phyloP scores from a whole-genome alignment of 1,140 invertebrate species.

The Contarinia nasturtii region DNA sequence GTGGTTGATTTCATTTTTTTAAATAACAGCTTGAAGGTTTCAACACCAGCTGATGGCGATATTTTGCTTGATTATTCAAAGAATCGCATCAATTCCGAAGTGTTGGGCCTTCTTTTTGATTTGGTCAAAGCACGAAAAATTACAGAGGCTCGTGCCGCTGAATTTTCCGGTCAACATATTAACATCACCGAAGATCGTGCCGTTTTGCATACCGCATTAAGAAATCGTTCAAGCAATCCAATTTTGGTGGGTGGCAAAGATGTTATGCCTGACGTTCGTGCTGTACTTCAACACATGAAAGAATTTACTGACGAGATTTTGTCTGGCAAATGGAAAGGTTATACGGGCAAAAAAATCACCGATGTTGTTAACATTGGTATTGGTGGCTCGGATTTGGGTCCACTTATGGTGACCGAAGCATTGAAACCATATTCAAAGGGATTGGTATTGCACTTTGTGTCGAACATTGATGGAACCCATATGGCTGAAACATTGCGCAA shows the following conservation, averaged over 20 bases:
- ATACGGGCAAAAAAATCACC: slow-evolving; percentile 85
- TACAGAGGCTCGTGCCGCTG: slow-evolving; percentile 68
- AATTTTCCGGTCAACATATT: slow-evolving; percentile 90
- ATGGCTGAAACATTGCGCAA: slow-evolving; percentile 84
- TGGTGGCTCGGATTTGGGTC: slow-evolving; percentile 96
- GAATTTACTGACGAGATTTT: slow-evolving; percentile 64
- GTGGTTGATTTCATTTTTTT: slow-evolving; percentile 6
- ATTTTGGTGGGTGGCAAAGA: slow-evolving; percentile 79
- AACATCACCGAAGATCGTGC: slow-evolving; percentile 96
- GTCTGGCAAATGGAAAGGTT: slow-evolving; percentile 46
- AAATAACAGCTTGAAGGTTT: slow-evolving; percentile 44
- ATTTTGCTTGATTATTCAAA: slow-evolving; percentile 92
- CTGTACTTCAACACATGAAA: slow-evolving; percentile 88
- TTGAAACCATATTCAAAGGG: slow-evolving; percentile 80
- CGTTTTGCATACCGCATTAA: slow-evolving; percentile 85
- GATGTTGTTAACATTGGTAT: slow-evolving; percentile 99
- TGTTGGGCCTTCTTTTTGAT: slow-evolving; percentile 53
- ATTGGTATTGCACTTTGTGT: slow-evolving; percentile 90
- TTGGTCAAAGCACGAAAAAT: slow-evolving; percentile 71
- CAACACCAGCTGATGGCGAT: slow-evolving; percentile 64
- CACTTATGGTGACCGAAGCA: slow-evolving; percentile 97
- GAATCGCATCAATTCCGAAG: slow-evolving; percentile 71
- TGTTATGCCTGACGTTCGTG: slow-evolving; percentile 86
- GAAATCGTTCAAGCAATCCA: slow-evolving; percentile 61
- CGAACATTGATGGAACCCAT: slow-evolving; percentile 98